Evolutionary conservation across 2,888 invertebrate genomes (phyloP), one percentile per base, ranked within the genome.

Genomic region (Drosophila anomelani): DNA sequence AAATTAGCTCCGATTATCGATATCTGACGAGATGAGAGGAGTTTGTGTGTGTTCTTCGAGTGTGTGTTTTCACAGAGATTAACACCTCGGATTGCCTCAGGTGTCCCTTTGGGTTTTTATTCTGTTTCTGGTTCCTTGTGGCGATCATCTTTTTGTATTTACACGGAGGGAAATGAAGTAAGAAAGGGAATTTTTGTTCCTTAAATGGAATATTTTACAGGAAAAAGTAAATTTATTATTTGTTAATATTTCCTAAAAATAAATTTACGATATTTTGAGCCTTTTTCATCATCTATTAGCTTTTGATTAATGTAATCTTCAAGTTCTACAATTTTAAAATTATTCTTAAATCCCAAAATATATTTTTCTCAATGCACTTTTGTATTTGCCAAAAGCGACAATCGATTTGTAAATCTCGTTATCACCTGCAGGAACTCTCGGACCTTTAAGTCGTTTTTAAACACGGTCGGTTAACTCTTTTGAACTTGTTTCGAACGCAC

Each of bases 371-470:
- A 20, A 20, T 51, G 20, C 20, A 9, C n/a, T 63, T 66, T 74
- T 43, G 46, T 87, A 63, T 89, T 85, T 87, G 80, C 70, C 75
- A 75, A 83, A 75, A 23, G 87, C 88, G 80, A 53, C 67, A 83
- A 88, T 89, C 90, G 90, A 90, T 88, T 88, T 90, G 90, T 90
- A 90, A 89, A 89, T 80, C 81, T 88, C 80, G 86, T 88, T 90
- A 90, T 89, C 90, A 90, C 79, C 74, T 71, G 74, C 67, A 70
- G 59, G 55, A 63, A 70, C 57, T 13, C 60, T 17, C 10, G 15
- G 32, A 67, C 63, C 64, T 78, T 75, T 79, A 86, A 85, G 83
- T 75, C 79, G 64, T 80, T 75, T 79, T 73, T 76, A 85, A 84
- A 85, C 79, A 86, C 41, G 58, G 71, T 58, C 63, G 62, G 64